These are phyloP conservation scores for Mechanitis mazaeus DNA, from an alignment of 2,888 invertebrate species.

Conservation along the genomic window DNA sequence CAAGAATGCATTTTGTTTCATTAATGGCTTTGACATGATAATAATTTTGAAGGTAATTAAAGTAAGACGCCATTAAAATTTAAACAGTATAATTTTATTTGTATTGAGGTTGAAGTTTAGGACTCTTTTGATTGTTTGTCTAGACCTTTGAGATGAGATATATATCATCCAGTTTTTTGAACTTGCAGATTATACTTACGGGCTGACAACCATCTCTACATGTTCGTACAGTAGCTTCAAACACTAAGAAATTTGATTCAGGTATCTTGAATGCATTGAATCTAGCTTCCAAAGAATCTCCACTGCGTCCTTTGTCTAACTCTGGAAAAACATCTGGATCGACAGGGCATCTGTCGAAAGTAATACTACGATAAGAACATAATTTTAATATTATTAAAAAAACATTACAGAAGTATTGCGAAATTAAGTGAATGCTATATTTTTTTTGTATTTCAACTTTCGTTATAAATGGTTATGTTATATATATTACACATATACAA, in stretches of 20 bases:
- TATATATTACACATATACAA: no score
- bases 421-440: not conserved
- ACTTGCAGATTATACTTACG: constrained; percentile 50
- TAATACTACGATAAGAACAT: not conserved
- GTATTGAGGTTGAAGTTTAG: no score
- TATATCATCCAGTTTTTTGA: no score
- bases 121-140: no score
- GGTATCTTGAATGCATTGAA: constrained; percentile 97
- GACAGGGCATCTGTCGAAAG: constrained; percentile 85
- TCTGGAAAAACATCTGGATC: constrained; percentile 95
- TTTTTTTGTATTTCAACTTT: no score
- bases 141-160: no score
- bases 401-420: no score
- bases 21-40: not conserved
- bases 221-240: constrained; percentile 93
- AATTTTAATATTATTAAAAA: no score
- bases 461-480: no score
- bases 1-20: not conserved
- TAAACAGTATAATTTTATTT: no score
- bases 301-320: constrained; percentile 88
- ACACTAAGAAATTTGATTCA: constrained; percentile 94
- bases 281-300: constrained; percentile 91
- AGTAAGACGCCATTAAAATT: not conserved
- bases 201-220: constrained; percentile 94
- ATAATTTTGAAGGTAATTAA: not conserved